Evolutionary conservation across 2,113 vertebrate species (phyloP), one percentile per base, ranked within the genome.

Genomic region (Tinamus guttatus): DNA sequence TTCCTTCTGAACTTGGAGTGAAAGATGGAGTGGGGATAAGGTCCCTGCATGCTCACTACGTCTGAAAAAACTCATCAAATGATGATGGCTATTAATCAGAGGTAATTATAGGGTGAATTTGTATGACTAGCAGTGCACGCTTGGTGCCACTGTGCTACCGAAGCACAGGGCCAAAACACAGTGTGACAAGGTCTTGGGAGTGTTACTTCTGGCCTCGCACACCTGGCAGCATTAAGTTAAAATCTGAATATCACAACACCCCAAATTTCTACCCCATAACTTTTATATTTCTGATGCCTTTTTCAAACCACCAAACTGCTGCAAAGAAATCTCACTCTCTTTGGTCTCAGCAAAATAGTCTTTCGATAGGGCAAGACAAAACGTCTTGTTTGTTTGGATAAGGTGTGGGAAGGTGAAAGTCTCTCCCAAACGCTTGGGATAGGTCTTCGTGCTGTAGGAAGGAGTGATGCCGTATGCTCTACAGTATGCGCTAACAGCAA

Each of bases 1-100:
- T 84, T 79, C n/a, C 40, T 91, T 83, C 83, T 43, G 24, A 47
- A 59, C 47, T 73, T 73, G 11, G 43, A 71, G 75, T 41, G 28
- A 0, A 1, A 58, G 54, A 32, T 58, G 54, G 9, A 6, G 11
- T 4, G 24, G 1, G 62, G 62, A 20, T 4, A 27, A 70, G 19
- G 16, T 80, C 87, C 65, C 67, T 85, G 20, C 3, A 30, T 14
- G 4, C 41, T 88, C 19, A 3, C 21, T 68, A 9, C 41, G 40
- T 68, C 70, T 20, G 36, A 38, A 41, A 67, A 64, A 83, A 63
- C 8, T n/a, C 2, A 38, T 52, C 11, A 8, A 51, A 67, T 38
- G 9, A 13, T 38, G 38, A 68, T 52, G 49, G 14, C 34, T 79
- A 62, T 51, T 58, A 86, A 75, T 51, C 70, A 59, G 0, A 0